A percentile compares a stretch with the other conserved stretches of the same genome.
These are phyloP conservation scores for Archips crataeganus DNA, from an alignment of 2,888 invertebrate genomes.

Conservation along the genomic window DNA sequence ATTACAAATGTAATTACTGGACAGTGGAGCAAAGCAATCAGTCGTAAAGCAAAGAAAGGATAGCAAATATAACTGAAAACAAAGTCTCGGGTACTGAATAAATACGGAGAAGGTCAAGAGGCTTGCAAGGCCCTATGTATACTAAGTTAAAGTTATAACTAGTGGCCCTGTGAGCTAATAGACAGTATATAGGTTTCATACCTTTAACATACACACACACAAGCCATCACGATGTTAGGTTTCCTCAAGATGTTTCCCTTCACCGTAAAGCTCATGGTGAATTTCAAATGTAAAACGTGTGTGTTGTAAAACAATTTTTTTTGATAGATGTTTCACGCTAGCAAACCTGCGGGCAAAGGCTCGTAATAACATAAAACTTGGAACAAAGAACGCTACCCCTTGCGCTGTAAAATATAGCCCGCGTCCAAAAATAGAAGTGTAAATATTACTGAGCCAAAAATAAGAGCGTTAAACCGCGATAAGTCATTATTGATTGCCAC, in stretches of 20 bases:
- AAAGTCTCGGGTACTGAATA: not conserved
- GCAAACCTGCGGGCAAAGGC: no score
- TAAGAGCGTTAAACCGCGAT: conserved; percentile 20
- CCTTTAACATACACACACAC: no score
- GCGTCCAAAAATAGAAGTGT: conserved; percentile 25
- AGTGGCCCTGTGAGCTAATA: no score
- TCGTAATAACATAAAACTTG: not conserved
- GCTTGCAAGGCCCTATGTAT: not conserved
- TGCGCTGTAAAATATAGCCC: not conserved
- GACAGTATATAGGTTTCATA: no score
- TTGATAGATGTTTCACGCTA: no score
- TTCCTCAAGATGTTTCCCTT: no score
- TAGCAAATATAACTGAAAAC: not conserved
- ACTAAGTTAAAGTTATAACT: not conserved
- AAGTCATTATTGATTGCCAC: conserved; percentile 31
- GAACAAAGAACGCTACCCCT: not conserved
- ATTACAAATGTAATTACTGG: not conserved
- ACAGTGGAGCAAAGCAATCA: no score
- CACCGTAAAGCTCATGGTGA: no score
- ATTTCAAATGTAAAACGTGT: no score
- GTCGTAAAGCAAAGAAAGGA: not conserved
- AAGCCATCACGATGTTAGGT: no score
- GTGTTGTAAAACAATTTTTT: no score
- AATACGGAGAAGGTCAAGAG: not conserved
- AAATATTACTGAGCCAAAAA: conserved; percentile 12